A percentile compares a stretch with the other conserved stretches of the same genome.
These are phyloP conservation scores for Pan troglodytes DNA, from an alignment of 2,113 vertebrate genomes.

Conservation along the genomic window NHGRI_mPanTro3-v2.1_pri NC_072408.2:18930001-18930500, in stretches of 20 bases:
- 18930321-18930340: constrained; percentile 20
- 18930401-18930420: not conserved
- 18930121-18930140: constrained; percentile 45
- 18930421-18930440: not conserved
- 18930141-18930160: constrained; percentile 28
- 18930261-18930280: constrained; percentile 33
- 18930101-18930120: constrained; percentile 35
- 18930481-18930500: not conserved
- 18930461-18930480: not conserved
- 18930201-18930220: constrained; percentile 42
- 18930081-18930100: constrained; percentile 17
- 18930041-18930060: not conserved
- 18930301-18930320: constrained; percentile 24
- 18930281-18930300: constrained; percentile 11
- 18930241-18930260: not conserved
- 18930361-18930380: not conserved
- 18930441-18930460: not conserved
- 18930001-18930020: not conserved
- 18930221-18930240: constrained; percentile 29
- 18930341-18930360: not conserved
- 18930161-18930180: not conserved
- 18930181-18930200: constrained; percentile 35
- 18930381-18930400: not conserved
- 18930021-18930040: constrained; percentile 19
- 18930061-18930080: constrained; percentile 31